Evolutionary conservation across 2,113 vertebrate species (phyloP), one percentile per base, ranked within the genome.

Genomic region (Urocitellus parryii): DNA sequence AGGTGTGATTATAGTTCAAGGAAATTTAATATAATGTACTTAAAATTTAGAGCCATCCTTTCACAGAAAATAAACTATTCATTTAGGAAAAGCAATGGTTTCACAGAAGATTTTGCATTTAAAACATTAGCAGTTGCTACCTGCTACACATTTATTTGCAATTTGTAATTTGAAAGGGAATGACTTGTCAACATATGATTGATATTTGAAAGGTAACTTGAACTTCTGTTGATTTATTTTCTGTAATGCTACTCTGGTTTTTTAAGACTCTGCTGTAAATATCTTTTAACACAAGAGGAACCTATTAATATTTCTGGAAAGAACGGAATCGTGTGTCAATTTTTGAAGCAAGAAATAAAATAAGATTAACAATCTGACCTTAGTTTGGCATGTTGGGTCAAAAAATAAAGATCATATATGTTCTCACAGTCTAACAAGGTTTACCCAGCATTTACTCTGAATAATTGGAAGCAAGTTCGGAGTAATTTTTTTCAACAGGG

Each of bases 161-260:
- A 17, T 93, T 88, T 93, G 61, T 78, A 93, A 93, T 87, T 70
- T 79, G 80, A 90, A 93, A 88, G n/a, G 65, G 45, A 88, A 16
- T 70, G 34, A 70, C 32, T 78, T 53, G 76, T 70, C 89, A 84
- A 74, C 42, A 25, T 42, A 29, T 77, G 94, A 96, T 95, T 81
- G 96, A 88, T 95, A 94, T 37, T 70, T 88, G 89, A 96, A 91
- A 88, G 67, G 42, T 74, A 78, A 72, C 80, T 81, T 96, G 95
- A 95, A 82, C 74, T 96, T 93, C 51, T 12, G 25, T 82, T 96
- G 90, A 96, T 97, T 97, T 96, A 74, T 96, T 96, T 97, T 95
- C 67, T 84, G 39, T 78, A 96, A 94, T 90, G 86, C 42, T 94
- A 68, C 34, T 89, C 65, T 73, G 48, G 65, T 92, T 89, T 80